A percentile compares a stretch with the other conserved stretches of the same genome.
Evolutionary conservation across 1,140 invertebrate genomes (phyloP).

Genomic region (Sycophila sp.): DNA sequence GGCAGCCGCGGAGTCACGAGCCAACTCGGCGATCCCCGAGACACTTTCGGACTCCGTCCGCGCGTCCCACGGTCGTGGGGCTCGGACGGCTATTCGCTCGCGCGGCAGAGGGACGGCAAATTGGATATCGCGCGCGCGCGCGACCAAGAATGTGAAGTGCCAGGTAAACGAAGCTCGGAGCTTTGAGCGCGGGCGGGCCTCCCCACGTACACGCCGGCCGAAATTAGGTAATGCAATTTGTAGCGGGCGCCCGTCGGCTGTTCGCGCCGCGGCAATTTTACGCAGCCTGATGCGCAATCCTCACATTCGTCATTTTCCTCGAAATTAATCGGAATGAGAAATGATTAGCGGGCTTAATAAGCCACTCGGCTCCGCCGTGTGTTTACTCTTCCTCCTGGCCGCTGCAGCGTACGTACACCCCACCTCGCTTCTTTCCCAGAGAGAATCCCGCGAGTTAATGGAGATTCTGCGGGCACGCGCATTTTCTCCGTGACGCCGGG

Average conservation of each 20-base stretch:
- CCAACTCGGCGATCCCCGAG: not conserved
- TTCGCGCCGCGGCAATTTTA: conserved; percentile 14
- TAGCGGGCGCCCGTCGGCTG: not conserved
- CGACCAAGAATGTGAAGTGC: conserved; percentile 24
- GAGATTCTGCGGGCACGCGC: not conserved
- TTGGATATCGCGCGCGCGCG: conserved; percentile 29
- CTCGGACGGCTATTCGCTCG: not conserved
- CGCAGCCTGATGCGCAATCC: not conserved
- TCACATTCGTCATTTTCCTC: conserved; percentile 12
- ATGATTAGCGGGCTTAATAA: conserved; percentile 20
- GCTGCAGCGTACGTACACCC: not conserved
- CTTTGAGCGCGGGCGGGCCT: not conserved
- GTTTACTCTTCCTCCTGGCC: no score
- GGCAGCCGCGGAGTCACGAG: no score
- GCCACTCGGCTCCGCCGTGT: no score
- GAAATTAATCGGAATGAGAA: conserved; percentile 36
- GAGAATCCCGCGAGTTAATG: conserved; percentile 2
- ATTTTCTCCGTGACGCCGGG: not conserved
- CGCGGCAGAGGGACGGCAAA: conserved; percentile 14
- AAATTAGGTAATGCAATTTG: conserved; percentile 38
- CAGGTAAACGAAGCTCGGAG: conserved; percentile 23
- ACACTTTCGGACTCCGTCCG: not conserved
- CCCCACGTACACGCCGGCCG: not conserved
- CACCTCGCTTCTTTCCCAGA: not conserved
- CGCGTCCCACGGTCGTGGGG: not conserved